Evolutionary conservation across 1,140 invertebrate species (phyloP).

Genomic region (Calosoma granatense): DNA sequence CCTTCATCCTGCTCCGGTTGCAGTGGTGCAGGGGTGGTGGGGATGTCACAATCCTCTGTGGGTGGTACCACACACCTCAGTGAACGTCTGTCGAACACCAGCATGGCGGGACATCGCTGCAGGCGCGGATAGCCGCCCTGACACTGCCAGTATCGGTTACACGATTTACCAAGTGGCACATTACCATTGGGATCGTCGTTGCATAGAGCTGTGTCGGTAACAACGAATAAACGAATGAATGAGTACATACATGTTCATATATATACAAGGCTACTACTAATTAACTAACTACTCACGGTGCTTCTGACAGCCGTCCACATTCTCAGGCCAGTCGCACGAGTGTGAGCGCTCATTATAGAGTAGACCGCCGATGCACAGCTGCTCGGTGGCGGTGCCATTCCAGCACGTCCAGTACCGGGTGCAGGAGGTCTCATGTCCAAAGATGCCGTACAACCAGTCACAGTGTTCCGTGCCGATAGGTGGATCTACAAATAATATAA

Average conservation of each 20-base stretch:
- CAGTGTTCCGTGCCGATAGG: conserved; percentile 78
- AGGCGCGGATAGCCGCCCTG: conserved; percentile 85
- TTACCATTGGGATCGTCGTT: conserved; percentile 69
- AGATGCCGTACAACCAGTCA: conserved; percentile 87
- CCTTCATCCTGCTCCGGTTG: conserved; percentile 37
- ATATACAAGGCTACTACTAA: neutral
- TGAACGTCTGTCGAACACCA: conserved; percentile 77
- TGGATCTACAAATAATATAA: conserved; percentile 47
- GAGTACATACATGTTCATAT: neutral
- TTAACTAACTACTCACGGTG: conserved; percentile 63
- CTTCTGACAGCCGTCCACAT: conserved; percentile 84
- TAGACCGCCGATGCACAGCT: conserved; percentile 84
- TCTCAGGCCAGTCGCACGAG: conserved; percentile 88
- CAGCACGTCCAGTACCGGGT: conserved; percentile 91
- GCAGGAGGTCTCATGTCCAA: conserved; percentile 86
- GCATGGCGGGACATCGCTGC: conserved; percentile 78
- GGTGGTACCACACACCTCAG: conserved; percentile 78
- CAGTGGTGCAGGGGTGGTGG: conserved; percentile 57
- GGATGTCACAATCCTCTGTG: conserved; percentile 77
- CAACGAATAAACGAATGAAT: conserved; percentile 27
- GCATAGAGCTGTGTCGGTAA: conserved; percentile 86
- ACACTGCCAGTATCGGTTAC: conserved; percentile 88
- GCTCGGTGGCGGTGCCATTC: conserved; percentile 87
- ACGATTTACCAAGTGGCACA: conserved; percentile 72
- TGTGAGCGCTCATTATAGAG: conserved; percentile 84